Evolutionary conservation across 2,113 vertebrate species (phyloP), one percentile per base, ranked within the genome.

Genomic region (Psittacara wagleri): DNA sequence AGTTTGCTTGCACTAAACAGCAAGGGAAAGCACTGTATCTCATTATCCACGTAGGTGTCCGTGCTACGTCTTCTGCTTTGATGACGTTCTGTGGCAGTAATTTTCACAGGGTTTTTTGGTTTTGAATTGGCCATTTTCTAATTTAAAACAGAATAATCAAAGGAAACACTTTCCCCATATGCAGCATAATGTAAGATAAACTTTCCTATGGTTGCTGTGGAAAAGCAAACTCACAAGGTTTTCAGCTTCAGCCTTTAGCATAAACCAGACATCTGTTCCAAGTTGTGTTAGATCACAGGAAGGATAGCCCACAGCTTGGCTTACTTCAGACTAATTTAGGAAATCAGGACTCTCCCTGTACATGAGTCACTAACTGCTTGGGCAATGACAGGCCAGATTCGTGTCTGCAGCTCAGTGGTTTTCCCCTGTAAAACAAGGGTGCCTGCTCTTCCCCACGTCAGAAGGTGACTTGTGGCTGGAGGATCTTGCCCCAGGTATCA

Each of bases 251-350:
- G 29, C 77, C 83, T 92, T 87, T 14, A 86, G 92, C 33, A 75
- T 54, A 92, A 86, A 93, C 48, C 86, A 95, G 95, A 96, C 90
- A 91, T 96, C 92, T 96, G 96, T 96, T 96, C 88, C 1, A 7
- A 93, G 77, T 61, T 94, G 90, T 95, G 90, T 88, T 91, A 81
- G 80, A 96, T 93, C 95, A 84, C 95, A 96, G 95, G 96, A 95
- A 97, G 94, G 86, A 93, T 80, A 96, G 90, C 92, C 94, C 95
- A 96, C 94, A 94, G 94, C 90, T 93, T 89, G 90, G 88, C 94
- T 97, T 95, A 93, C 69, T 96, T 74, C 57, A 82, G 90, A 69
- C 95, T 97, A 97, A 96, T 94, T 97, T 95, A 94, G 94, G 95
- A 96, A 92, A 96, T 92, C 73, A 88, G 80, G 92, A 86, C 92